Evolutionary conservation across 2,797 vertebrate species (phyloP).

Genomic region (Triplophysa yarkandensis): DNA sequence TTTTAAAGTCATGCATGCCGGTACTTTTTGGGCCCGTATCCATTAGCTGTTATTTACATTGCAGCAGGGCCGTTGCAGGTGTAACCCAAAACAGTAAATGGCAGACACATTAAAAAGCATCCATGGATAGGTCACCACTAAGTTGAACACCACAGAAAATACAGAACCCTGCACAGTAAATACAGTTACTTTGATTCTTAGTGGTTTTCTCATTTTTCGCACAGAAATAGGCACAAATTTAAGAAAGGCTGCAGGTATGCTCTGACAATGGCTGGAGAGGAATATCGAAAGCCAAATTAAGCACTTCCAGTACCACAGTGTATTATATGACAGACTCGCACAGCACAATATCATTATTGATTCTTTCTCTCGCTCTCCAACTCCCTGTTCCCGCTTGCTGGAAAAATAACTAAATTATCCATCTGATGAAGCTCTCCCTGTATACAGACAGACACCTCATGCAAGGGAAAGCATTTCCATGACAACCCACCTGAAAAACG

Average conservation of each 20-base stretch:
- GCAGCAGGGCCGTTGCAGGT: conserved; percentile 30
- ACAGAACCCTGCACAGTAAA: background rate
- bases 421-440: conserved; percentile 73
- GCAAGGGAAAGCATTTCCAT: conserved; percentile 72
- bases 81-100: conserved; percentile 23
- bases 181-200: background rate
- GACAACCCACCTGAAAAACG: conserved; percentile 70
- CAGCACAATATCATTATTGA: conserved; percentile 80
- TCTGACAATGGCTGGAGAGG: conserved; percentile 69
- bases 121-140: conserved; percentile 5
- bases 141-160: background rate
- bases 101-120: conserved; percentile 37
- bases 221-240: too few species aligned
- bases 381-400: conserved; percentile 74
- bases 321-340: conserved; percentile 75
- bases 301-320: conserved; percentile 77
- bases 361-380: conserved; percentile 74
- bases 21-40: conserved; percentile 71
- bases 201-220: background rate
- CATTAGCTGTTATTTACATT: conserved; percentile 73
- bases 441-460: conserved; percentile 62
- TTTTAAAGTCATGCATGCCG: conserved; percentile 68
- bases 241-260: conserved; percentile 63
- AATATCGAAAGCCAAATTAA: conserved; percentile 78
- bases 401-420: conserved; percentile 80